Conservation (phyloP, 2,888 invertebrate species). For the Noctua comes region DNA sequence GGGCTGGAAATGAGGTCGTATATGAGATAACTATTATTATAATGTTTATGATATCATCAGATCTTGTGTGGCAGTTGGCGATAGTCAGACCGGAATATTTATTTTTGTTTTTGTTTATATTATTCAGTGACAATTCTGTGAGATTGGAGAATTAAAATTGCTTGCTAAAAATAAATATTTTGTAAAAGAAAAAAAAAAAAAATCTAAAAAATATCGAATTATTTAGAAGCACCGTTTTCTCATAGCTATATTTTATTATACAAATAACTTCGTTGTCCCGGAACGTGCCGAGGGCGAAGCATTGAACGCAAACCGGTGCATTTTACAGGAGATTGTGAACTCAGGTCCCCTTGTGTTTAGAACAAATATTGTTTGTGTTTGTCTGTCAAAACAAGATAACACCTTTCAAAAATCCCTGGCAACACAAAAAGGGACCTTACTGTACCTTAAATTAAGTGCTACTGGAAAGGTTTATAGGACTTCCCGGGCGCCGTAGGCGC, state of each 20-base stretch:
- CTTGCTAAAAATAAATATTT: neutral
- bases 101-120: constrained; percentile 1
- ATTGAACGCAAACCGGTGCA: neutral
- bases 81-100: constrained; percentile 20
- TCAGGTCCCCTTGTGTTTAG: neutral
- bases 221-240: neutral
- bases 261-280: neutral
- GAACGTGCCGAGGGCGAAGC: neutral
- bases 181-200: neutral
- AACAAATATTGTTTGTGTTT: neutral
- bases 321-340: neutral
- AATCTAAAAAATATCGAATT: constrained; percentile 4
- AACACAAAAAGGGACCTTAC: neutral
- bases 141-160: neutral
- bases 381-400: neutral
- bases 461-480: too few relatives aligned
- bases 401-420: neutral
- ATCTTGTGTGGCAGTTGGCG: constrained; percentile 6
- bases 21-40: constrained; percentile 34
- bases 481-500: too few relatives aligned
- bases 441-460: neutral
- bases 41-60: constrained; percentile 31
- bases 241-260: neutral
- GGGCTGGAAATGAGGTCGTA: constrained; percentile 39
- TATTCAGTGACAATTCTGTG: neutral